A percentile compares a stretch with the other conserved stretches of the same genome.
These are phyloP conservation scores for Leptocoma aspasia DNA, from an alignment of 2,113 vertebrate genomes.

Conservation along the genomic window DNA sequence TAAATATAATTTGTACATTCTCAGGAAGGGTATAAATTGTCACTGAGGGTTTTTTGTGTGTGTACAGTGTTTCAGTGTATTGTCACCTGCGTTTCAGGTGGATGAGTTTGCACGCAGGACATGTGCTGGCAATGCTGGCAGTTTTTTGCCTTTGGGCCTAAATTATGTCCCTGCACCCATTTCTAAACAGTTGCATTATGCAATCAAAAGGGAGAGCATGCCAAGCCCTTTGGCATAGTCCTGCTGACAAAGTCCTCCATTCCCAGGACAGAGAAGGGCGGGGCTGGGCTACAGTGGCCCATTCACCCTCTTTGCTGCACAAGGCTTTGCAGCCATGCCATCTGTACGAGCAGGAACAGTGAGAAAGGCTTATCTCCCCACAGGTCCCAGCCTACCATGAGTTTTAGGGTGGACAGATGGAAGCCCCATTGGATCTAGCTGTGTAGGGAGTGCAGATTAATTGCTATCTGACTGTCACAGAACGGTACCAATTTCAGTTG, in stretches of 20 bases:
- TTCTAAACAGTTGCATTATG: neutral
- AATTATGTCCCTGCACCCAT: neutral
- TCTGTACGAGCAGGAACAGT: neutral
- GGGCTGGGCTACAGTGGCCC: neutral
- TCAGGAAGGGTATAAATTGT: neutral
- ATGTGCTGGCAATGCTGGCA: neutral
- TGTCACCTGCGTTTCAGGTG: neutral
- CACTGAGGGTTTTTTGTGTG: neutral
- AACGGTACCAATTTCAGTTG: neutral
- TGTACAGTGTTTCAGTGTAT: neutral
- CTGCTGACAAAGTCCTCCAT: neutral
- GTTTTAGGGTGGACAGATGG: slow-evolving; percentile 41
- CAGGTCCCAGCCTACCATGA: neutral
- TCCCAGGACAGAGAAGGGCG: neutral
- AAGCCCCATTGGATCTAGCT: slow-evolving; percentile 37
- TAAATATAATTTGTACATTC: neutral
- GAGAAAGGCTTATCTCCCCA: neutral
- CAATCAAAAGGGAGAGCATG: neutral
- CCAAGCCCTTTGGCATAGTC: neutral
- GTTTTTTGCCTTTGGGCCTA: neutral
- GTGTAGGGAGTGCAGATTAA: slow-evolving; percentile 29
- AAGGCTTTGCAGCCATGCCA: neutral
- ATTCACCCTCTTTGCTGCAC: neutral
- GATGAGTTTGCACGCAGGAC: neutral
- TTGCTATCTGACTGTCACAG: slow-evolving; percentile 7